Conservation (phyloP, 1,140 invertebrate genomes). For the Trachymyrmex cornetzi region DNA sequence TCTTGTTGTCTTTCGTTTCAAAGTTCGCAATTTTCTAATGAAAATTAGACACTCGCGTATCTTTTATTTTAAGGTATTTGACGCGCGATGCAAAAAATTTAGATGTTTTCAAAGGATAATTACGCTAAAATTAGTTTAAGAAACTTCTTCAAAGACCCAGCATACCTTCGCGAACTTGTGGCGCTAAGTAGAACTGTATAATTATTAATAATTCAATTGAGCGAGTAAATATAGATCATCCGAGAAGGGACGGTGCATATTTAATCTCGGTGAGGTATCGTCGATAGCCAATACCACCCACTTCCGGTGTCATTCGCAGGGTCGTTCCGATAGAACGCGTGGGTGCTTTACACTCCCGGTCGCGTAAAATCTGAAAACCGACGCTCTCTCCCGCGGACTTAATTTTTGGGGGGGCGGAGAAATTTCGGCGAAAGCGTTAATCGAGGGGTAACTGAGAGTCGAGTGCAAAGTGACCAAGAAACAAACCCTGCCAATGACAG, state of each 20-base stretch:
- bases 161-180: neutral
- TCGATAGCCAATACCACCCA: conserved; percentile 61
- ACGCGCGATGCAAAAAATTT: neutral
- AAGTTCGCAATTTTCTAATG: neutral
- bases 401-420: neutral
- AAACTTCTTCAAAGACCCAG: neutral
- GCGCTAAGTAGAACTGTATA: conserved; percentile 1
- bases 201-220: conserved; percentile 37
- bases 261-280: conserved; percentile 39
- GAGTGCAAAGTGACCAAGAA: conserved; percentile 47
- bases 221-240: conserved; percentile 48
- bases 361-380: neutral
- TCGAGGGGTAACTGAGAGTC: conserved; percentile 27
- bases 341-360: conserved; percentile 1
- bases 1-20: neutral
- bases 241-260: conserved; percentile 47
- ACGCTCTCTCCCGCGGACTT: neutral
- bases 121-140: neutral
- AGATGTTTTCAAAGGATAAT: conserved; percentile 2
- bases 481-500: conserved; percentile 61
- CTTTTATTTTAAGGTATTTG: neutral
- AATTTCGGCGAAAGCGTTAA: conserved; percentile 26
- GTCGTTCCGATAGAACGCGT: conserved; percentile 39
- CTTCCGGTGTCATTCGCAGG: conserved; percentile 61
- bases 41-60: neutral